phyloP scores from a whole-genome alignment of 1,140 invertebrate species.

The Drosophila kikkawai region DNA sequence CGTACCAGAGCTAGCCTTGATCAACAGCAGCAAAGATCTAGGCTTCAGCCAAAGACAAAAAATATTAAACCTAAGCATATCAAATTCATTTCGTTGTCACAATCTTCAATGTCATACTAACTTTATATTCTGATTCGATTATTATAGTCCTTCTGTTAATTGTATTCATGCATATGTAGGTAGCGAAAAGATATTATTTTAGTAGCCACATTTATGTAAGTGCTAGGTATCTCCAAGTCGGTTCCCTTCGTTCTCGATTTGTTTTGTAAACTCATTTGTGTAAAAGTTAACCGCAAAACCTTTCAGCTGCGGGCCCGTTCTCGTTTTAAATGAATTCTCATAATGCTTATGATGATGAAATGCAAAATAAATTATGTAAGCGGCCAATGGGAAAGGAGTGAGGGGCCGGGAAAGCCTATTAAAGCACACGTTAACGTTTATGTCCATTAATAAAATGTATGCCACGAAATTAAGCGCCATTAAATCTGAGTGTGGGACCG shows the following conservation, averaged over 20 bases:
- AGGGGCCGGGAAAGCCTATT: conserved; percentile 36
- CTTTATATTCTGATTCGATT: neutral
- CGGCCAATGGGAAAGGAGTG: conserved; percentile 13
- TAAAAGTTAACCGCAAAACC: conserved; percentile 28
- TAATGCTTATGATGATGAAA: conserved; percentile 44
- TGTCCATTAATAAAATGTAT: conserved; percentile 73
- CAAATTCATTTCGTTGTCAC: too few relatives aligned
- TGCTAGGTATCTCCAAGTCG: neutral
- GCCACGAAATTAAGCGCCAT: conserved; percentile 70
- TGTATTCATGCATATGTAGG: too few relatives aligned
- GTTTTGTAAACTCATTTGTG: conserved; percentile 25
- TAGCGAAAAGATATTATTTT: neutral
- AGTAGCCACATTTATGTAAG: neutral
- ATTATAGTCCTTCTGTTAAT: neutral
- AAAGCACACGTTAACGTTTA: conserved; percentile 63
- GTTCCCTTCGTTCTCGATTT: neutral
- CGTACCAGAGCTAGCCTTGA: neutral
- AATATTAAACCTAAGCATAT: too few relatives aligned
- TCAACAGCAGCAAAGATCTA: neutral
- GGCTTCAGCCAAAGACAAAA: neutral
- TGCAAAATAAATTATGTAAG: conserved; percentile 20
- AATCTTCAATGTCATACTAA: neutral
- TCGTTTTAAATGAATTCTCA: conserved; percentile 37
- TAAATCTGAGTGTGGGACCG: conserved; percentile 27
- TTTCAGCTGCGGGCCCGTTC: conserved; percentile 15